Conservation (phyloP, 2,113 vertebrate species). For the Campylomormyrus numenius region DNA sequence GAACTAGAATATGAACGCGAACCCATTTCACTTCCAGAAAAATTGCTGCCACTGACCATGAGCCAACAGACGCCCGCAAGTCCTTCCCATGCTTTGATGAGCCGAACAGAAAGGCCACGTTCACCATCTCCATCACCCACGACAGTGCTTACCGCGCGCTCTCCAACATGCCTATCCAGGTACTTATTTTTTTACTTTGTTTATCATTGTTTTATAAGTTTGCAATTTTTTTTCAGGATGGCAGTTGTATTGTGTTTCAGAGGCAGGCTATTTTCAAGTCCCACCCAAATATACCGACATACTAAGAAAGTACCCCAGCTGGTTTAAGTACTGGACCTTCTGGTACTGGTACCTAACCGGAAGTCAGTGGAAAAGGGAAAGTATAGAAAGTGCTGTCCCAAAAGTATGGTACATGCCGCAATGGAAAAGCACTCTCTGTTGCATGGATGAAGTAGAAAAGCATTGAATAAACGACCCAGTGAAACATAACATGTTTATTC, state of each 20-base stretch:
- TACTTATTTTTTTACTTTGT: slow-evolving; percentile 42
- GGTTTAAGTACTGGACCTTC: not conserved
- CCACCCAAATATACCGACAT: not conserved
- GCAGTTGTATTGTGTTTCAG: not conserved
- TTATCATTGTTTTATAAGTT: not conserved
- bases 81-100: slow-evolving; percentile 97
- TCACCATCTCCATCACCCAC: slow-evolving; percentile 76
- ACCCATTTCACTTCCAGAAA: slow-evolving; percentile 62
- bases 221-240: not conserved
- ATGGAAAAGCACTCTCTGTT: not conserved
- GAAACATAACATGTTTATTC: not conserved
- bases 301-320: not conserved
- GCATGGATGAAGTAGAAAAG: not conserved
- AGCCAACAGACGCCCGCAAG: slow-evolving; percentile 93
- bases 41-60: slow-evolving; percentile 94
- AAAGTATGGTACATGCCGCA: not conserved
- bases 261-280: not conserved
- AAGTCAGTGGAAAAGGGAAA: not conserved
- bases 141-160: slow-evolving; percentile 55
- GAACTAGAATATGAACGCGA: not conserved
- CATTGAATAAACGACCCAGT: not conserved
- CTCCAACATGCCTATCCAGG: slow-evolving; percentile 87
- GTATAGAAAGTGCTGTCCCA: not conserved
- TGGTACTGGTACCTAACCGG: not conserved
- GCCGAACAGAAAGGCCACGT: slow-evolving; percentile 95